Evolutionary conservation across 1,140 invertebrate genomes (phyloP).

Genomic region (Dendrolimus kikuchii): DNA sequence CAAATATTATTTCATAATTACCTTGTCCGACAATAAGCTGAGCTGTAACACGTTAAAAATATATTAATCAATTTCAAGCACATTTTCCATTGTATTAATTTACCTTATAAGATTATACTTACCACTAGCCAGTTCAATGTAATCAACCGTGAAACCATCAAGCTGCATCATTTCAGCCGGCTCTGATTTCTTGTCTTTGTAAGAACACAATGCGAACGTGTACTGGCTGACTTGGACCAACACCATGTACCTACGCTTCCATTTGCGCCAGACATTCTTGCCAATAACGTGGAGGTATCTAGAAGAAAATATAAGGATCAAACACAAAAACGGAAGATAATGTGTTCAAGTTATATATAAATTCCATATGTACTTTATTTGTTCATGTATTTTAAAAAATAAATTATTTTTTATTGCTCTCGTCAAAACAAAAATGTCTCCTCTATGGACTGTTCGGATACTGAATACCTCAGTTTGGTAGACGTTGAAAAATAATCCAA

Average conservation of each 20-base stretch:
- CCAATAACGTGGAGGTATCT: slow-evolving; percentile 95
- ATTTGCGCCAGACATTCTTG: slow-evolving; percentile 99
- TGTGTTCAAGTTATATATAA: too few relatives aligned
- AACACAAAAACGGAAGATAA: too few relatives aligned
- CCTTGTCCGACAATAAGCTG: slow-evolving; percentile 93
- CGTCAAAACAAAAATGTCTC: too few relatives aligned
- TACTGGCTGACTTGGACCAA: slow-evolving; percentile 99
- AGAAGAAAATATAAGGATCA: slow-evolving; percentile 30
- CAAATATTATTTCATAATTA: slow-evolving; percentile 40
- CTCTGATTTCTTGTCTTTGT: slow-evolving; percentile 99
- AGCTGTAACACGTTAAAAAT: slow-evolving; percentile 75
- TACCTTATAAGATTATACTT: neutral
- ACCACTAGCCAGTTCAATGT: slow-evolving; percentile 95
- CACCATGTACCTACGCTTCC: slow-evolving; percentile 99
- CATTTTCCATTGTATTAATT: neutral
- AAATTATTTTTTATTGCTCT: too few relatives aligned
- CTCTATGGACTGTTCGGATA: too few relatives aligned
- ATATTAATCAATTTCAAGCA: neutral
- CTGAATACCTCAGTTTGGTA: too few relatives aligned
- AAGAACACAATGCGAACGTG: slow-evolving; percentile 99
- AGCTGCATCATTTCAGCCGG: slow-evolving; percentile 99
- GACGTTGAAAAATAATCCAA: too few relatives aligned
- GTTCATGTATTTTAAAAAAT: too few relatives aligned
- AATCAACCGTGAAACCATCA: slow-evolving; percentile 99
- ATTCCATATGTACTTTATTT: too few relatives aligned